Base-by-base conservation (phyloP, 1,140 invertebrate species). In the Brachionus plicatilis region DNA sequence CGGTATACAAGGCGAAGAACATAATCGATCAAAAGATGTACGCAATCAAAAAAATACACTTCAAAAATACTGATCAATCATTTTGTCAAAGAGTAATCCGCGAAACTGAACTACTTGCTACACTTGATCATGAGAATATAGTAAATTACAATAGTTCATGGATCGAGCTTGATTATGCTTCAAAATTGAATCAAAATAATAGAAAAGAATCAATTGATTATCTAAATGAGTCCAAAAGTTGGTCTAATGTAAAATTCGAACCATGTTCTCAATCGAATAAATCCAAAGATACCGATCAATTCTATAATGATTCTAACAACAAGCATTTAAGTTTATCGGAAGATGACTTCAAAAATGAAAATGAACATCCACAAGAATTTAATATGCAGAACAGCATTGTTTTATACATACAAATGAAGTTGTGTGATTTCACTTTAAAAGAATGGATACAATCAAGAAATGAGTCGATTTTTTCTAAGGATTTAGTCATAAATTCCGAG, bases 401-500 rank as follows among this genome's bases (percentile, higher is more conserved):
- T 27, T 27, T 82, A 43, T 82, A 65, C 17, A 82, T 82, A 24
- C 79, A 82, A 65, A 82, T 82, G 79, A 68, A 82, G 65, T 33
- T 82, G 5, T 82, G 79, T 37, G 79, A 82, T 45, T 33, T 65
- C 0, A 82, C 79, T n/a, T 29, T 82, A 20, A 82, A 82, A 68
- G 17, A 60, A 24, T 82, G 79, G 79, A 20, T 82, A 6, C 37
- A 37, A 11, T 33, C 24, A 68, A 43, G 79, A 82, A 82, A 82
- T 45, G 27, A 43, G 12, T 20, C 27, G 6, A 27, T 29, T 29
- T 47, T 50, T 50, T 0, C 12, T 3, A 2, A 29, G 0, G 29
- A 65, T 17, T 24, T 14, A 29, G 27, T 29, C 6, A 27, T 41
- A 47, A 56, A 82, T 29, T 5, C 5, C 0, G 53, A 65, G 6